These are phyloP conservation scores for Hypomecis atomaria DNA, from an alignment of 2,888 invertebrate species.

Conservation along the genomic window DNA sequence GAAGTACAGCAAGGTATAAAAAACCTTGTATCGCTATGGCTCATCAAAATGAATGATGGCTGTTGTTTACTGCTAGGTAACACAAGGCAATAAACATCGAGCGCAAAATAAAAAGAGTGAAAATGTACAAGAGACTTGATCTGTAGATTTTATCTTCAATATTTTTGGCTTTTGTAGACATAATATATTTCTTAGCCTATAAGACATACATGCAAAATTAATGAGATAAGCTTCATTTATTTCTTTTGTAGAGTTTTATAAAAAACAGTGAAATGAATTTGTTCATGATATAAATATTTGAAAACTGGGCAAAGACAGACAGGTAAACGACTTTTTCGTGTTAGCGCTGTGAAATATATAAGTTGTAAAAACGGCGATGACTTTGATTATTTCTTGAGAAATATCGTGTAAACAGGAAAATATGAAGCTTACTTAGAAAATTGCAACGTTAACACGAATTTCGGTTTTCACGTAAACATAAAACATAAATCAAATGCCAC, in stretches of 20 bases:
- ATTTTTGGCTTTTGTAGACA: not conserved
- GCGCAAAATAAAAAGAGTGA: slow-evolving; percentile 3
- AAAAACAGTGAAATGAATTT: not conserved
- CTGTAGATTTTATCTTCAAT: slow-evolving; percentile 1
- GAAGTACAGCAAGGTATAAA: not conserved
- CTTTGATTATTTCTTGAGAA: slow-evolving; percentile 18
- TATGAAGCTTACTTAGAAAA: slow-evolving; percentile 26
- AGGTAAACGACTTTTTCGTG: not conserved
- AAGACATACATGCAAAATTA: not conserved
- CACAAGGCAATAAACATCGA: slow-evolving; percentile 9
- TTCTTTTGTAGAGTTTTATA: not conserved
- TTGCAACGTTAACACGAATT: slow-evolving; percentile 18
- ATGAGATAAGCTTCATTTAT: slow-evolving; percentile 1
- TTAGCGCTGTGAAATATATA: not conserved
- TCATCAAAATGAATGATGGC: slow-evolving; percentile 17
- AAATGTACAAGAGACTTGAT: not conserved
- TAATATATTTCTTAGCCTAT: not conserved
- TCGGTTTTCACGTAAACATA: slow-evolving; percentile 21
- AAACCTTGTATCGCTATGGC: slow-evolving; percentile 7
- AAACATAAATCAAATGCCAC: slow-evolving; percentile 7
- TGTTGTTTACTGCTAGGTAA: slow-evolving; percentile 10
- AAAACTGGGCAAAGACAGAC: not conserved
- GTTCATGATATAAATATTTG: not conserved
- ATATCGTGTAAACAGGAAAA: slow-evolving; percentile 33
- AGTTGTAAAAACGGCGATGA: not conserved